Conservation (phyloP, 2,797 vertebrate genomes). For the Typhlichthys subterraneus region DNA sequence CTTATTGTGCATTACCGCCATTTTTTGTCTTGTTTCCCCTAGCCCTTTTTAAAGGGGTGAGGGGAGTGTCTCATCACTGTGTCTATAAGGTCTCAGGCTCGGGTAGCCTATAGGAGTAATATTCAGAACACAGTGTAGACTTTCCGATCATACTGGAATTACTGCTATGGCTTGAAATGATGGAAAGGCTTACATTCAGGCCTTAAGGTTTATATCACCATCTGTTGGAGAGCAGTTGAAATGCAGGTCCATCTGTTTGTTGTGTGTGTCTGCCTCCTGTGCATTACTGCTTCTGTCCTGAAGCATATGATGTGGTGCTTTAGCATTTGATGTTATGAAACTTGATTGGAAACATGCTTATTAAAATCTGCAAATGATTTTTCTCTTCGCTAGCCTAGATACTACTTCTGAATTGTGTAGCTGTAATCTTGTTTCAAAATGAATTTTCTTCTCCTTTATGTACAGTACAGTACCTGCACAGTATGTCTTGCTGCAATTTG, state of each 20-base stretch:
- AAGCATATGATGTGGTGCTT: too few relatives aligned
- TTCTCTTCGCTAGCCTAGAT: too few relatives aligned
- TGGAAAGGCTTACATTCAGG: conserved; percentile 24
- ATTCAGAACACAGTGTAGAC: too few relatives aligned
- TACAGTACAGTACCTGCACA: background rate
- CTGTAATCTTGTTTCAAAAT: too few relatives aligned
- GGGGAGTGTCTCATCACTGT: background rate
- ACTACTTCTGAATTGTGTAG: too few relatives aligned
- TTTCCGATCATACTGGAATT: conserved; percentile 39
- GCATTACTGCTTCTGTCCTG: too few relatives aligned
- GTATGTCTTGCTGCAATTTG: background rate
- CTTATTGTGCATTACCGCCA: too few relatives aligned
- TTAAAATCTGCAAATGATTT: too few relatives aligned
- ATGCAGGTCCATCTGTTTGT: background rate
- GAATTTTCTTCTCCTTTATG: too few relatives aligned
- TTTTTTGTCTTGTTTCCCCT: conserved; percentile 39
- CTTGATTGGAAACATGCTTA: background rate
- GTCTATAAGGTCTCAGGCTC: too few relatives aligned
- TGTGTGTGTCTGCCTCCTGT: background rate
- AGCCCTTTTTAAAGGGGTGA: conserved; percentile 17
- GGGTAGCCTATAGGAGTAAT: background rate
- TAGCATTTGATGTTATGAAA: too few relatives aligned
- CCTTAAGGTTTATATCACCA: conserved; percentile 69
- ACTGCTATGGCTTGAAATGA: conserved; percentile 38
- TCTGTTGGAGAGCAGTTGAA: conserved; percentile 63